A percentile compares a stretch with the other conserved stretches of the same genome.
phyloP scores from a whole-genome alignment of 2,888 invertebrate species.

The Creontiades dilutus region DNA sequence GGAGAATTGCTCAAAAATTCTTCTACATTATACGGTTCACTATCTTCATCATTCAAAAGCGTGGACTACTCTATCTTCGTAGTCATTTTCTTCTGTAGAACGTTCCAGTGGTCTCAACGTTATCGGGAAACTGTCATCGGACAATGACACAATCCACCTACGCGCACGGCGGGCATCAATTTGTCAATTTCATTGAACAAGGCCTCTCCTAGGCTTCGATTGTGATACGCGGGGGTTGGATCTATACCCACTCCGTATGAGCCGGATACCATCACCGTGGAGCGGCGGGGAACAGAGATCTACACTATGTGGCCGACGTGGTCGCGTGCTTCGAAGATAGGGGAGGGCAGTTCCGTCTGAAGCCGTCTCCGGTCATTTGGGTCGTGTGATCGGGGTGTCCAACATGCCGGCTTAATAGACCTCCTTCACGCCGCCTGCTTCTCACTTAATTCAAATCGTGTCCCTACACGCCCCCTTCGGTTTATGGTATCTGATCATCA shows the following conservation, averaged over 20 bases:
- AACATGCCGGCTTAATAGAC: slow-evolving; percentile 10
- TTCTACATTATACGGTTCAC: no score
- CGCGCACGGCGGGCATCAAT: not conserved
- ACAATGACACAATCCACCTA: not conserved
- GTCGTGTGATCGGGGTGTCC: slow-evolving; percentile 25
- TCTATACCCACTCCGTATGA: not conserved
- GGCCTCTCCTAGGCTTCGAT: not conserved
- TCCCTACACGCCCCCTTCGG: not conserved
- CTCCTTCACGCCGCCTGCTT: slow-evolving; percentile 12
- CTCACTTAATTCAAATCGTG: not conserved
- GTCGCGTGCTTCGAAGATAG: not conserved
- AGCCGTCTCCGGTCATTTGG: slow-evolving; percentile 36
- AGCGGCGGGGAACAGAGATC: not conserved
- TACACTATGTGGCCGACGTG: not conserved
- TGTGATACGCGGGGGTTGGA: not conserved
- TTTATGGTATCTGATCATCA: no score
- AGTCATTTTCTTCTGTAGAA: no score
- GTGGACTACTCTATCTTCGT: no score
- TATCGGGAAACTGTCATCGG: not conserved
- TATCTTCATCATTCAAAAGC: no score
- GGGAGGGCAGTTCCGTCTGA: not conserved
- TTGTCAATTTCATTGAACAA: not conserved
- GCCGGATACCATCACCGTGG: no score
- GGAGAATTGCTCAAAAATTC: no score
- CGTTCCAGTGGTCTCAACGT: not conserved